Base-by-base conservation (phyloP, 1,140 invertebrate species). In the Anastrepha ludens region DNA sequence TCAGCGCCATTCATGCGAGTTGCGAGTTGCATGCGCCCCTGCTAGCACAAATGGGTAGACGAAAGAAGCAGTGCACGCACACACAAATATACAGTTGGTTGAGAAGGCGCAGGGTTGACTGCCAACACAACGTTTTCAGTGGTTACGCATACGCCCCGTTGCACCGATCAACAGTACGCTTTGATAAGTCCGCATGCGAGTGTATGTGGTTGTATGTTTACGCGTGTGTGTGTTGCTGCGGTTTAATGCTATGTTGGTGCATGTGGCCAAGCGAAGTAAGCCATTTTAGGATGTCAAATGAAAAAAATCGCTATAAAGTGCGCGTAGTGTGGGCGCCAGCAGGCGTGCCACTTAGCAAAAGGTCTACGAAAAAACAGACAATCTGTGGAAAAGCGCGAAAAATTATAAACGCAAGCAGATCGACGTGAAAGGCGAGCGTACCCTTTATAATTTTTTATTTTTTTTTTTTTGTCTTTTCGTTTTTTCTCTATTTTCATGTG, bases 91-190 rank as follows among this genome's bases (percentile, higher is more conserved):
- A 55, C n/a, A 81, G 15, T 29, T 29, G 29, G 29, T 29, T 29
- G 29, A 58, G 13, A 58, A 2, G 29, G 8, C 65, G 9, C 1
- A 11, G 2, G 13, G 39, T 41, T 74, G 15, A 17, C 67, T 47
- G 67, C n/a, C n/a, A 0, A 41, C 20, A 9, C 1, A 29, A 0
- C 15, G 44, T 41, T 15, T 47, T 47, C 70, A 4, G 17, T 44
- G 44, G 70, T 74, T 50, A 50, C 70, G 70, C 70, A 74, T 74
- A 74, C 70, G 70, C 39, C 70, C 3, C 70, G 44, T n/a, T 74
- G 70, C 41, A 74, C 44, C 70, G 13, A 74, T 4, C 64, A 17
- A 0, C 41, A 47, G 60, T n/a, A n/a, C 11, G 11, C 60, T 64
- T n/a, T 64, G 60, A 17, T 64, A 64, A 4, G 6, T n/a, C 67